Conservation (phyloP, 2,113 vertebrate species). For the Halichoeres trimaculatus region DNA sequence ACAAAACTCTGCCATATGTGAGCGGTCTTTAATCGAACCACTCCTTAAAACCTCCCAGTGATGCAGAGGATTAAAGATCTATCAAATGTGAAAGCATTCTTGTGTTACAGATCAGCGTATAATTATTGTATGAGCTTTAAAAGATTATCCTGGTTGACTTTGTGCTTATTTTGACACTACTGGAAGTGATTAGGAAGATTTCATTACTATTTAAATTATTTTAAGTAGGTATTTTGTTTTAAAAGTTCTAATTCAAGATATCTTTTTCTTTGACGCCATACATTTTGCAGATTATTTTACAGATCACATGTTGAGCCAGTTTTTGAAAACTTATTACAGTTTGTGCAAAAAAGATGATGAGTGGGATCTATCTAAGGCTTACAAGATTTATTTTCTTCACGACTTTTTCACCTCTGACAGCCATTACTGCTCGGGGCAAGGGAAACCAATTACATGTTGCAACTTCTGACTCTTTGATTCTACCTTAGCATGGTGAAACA, state of each 20-base stretch:
- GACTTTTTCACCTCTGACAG: not conserved
- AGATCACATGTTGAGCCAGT: not conserved
- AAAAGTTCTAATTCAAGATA: too few species aligned
- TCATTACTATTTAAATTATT: not conserved
- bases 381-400: not conserved
- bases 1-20: not conserved
- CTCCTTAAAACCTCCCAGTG: not conserved
- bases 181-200: not conserved
- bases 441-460: not conserved
- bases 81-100: slow-evolving; percentile 23
- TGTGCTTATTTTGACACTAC: not conserved
- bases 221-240: too few species aligned
- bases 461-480: not conserved
- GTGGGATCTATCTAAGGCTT: not conserved
- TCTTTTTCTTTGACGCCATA: too few species aligned
- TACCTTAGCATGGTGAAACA: not conserved
- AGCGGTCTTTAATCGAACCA: not conserved
- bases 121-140: not conserved
- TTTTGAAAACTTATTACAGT: not conserved
- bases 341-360: not conserved
- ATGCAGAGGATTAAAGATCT: not conserved
- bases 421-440: not conserved
- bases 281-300: not conserved
- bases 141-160: not conserved
- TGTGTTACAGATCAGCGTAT: not conserved